These are phyloP conservation scores for Galaxea fascicularis DNA, from an alignment of 92 coral and sea anemone genomes.

Conservation along the genomic window DNA sequence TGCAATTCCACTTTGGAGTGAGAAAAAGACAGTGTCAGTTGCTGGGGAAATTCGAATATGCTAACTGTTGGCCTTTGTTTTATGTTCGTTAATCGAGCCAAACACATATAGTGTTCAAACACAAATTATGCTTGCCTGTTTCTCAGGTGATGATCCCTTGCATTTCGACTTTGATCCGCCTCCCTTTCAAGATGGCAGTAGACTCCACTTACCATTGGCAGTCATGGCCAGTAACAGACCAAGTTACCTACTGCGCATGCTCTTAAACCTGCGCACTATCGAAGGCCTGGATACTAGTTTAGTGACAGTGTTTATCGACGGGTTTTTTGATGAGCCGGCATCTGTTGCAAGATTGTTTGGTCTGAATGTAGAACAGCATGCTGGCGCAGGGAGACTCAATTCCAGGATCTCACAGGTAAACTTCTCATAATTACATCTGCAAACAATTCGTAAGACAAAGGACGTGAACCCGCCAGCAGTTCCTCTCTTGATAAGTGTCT, in stretches of 20 bases:
- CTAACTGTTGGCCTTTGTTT: too few relatives aligned
- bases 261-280: slow-evolving; percentile 62
- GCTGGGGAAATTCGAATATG: too few relatives aligned
- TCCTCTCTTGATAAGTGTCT: neutral
- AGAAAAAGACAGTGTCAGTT: too few relatives aligned
- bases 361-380: slow-evolving; percentile 73
- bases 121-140: too few relatives aligned
- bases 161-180: slow-evolving; percentile 65
- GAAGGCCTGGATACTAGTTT: slow-evolving; percentile 71
- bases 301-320: slow-evolving; percentile 82
- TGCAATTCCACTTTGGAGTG: too few relatives aligned
- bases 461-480: neutral
- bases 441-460: neutral
- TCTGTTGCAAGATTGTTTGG: slow-evolving; percentile 71
- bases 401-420: slow-evolving; percentile 79
- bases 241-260: slow-evolving; percentile 79
- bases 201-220: slow-evolving; percentile 73
- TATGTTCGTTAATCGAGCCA: too few relatives aligned
- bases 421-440: too few relatives aligned
- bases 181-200: slow-evolving; percentile 68
- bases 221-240: slow-evolving; percentile 88
- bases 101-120: too few relatives aligned
- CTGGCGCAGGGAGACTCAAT: slow-evolving; percentile 57
- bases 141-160: slow-evolving; percentile 60
- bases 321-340: slow-evolving; percentile 77